Base-by-base conservation (phyloP, 2,888 invertebrate species). In the Didymodactylos carnosus region DNA sequence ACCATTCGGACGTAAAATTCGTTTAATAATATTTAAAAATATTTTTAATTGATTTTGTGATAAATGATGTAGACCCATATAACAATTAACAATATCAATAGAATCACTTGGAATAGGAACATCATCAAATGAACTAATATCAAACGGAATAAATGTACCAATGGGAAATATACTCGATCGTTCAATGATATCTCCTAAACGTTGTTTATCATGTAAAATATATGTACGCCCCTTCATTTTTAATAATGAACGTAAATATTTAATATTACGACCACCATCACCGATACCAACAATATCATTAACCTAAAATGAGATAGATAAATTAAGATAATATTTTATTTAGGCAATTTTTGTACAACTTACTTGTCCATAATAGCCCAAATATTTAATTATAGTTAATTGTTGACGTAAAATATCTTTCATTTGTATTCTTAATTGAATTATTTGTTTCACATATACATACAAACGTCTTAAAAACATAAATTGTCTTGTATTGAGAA, bases 31-130 rank as follows among this genome's bases (percentile, higher is more conserved):
- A n/a, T 62, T 29, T 19, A 62, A 35, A 62, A 27, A 62, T n/a
- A 62, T 35, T 19, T 62, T 3, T 11, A 62, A n/a, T 62, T 62
- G 62, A 29, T 62, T n/a, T 35, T 62, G 62, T 35, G 62, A 35
- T 62, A 62, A 62, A 62, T 62, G 62, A 35, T 62, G 62, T n/a
- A 62, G n/a, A 29, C 62, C 62, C 62, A 62, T 62, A 62, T 62
- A 62, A 62, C 62, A 62, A 62, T 35, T n/a, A 35, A 62, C 62
- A 35, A 62, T 29, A 62, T 62, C 62, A 35, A 35, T 35, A 0
- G 62, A 62, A 11, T 62, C 62, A 35, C 35, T 62, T 35, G 62
- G 62, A n/a, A 62, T 62, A 35, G 62, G 62, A 35, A 35, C 62
- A n/a, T 62, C 62, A 10, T 29, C 35, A 35, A 62, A 19, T n/a